Evolutionary conservation across 2,797 vertebrate species (phyloP), one percentile per base, ranked within the genome.

Genomic region (Diglossa cyanea): DNA sequence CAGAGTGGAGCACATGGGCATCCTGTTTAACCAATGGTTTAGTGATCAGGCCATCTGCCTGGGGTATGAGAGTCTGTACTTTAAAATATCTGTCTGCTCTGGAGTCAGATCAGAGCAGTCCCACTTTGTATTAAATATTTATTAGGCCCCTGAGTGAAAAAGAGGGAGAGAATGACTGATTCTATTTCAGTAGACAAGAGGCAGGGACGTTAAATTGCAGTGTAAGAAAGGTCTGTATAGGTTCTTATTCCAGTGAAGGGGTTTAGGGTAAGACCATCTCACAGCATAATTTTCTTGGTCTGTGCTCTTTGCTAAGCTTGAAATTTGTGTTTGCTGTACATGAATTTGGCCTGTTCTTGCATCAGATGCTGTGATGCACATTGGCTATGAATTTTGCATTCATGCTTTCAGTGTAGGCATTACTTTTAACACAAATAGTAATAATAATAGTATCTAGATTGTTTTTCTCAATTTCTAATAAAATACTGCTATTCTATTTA

Each of bases 51-150:
- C n/a, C 53, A 9, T 31, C 72, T 86, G 53, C 28, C 65, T 65
- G 76, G 54, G 58, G 20, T 55, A 12, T 23, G 33, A 75, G 47
- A 85, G 48, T 17, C 45, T 65, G 53, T 53, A 61, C 33, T 80
- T 90, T 67, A 74, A 90, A 92, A 57, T 86, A 71, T 83, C 85
- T 82, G 45, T 73, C 77, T 85, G 37, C 57, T 85, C 67, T 86
- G 44, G 63, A 90, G 60, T 61, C 51, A 72, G 37, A 75, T 62
- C 62, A 84, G 84, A 87, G 77, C 50, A 50, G 82, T 61, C 72
- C 75, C 42, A 83, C 61, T 92, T 84, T 61, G n/a, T 16, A 76
- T 92, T 86, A 92, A 95, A 75, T 73, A 95, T 95, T 93, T 58
- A 95, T 92, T 70, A 87, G 66, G 37, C 20, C 77, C 28, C 31